phyloP scores from a whole-genome alignment of 2,797 vertebrate genomes.

The Hypotaenidia okinawae region DNA sequence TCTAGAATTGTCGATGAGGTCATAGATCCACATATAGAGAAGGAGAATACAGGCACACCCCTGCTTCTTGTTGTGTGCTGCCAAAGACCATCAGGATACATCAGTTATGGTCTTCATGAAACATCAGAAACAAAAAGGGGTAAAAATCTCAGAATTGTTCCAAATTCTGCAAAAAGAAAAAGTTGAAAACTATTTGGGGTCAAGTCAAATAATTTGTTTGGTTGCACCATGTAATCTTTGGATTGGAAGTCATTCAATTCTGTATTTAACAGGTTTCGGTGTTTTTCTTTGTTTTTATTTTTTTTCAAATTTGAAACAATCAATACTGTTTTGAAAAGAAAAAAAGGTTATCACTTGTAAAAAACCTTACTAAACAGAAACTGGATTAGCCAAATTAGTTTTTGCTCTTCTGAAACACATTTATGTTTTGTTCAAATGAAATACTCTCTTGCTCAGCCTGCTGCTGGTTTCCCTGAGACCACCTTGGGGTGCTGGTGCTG shows the following conservation, averaged over 20 bases:
- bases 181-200: neutral
- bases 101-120: neutral
- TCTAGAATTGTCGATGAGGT: neutral
- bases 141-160: neutral
- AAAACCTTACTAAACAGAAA: neutral
- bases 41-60: neutral
- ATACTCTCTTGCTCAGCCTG: neutral
- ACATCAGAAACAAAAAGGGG: neutral
- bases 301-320: neutral
- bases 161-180: neutral
- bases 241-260: neutral
- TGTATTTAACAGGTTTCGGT: neutral
- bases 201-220: neutral
- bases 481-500: no score
- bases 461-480: neutral
- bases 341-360: neutral
- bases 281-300: neutral
- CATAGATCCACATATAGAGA: neutral
- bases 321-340: neutral
- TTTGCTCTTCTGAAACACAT: neutral
- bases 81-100: neutral
- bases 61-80: neutral
- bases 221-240: neutral
- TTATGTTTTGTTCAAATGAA: neutral
- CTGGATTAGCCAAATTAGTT: neutral